Conservation (phyloP, 2,888 invertebrate genomes). For the Notodonta dromedarius region DNA sequence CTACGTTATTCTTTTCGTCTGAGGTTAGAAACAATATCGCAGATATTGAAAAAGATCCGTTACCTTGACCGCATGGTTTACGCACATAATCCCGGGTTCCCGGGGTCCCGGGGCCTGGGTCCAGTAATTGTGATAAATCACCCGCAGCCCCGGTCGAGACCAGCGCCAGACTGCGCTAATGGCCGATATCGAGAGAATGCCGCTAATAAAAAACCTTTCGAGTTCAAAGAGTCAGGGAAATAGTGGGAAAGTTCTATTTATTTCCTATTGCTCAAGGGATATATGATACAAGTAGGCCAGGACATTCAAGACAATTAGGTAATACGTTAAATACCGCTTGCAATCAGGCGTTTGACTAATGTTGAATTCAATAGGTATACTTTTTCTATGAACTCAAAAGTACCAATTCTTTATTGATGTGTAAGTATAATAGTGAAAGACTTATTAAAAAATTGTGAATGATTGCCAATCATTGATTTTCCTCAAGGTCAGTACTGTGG, state of each 20-base stretch:
- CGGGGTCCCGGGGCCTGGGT: conserved; percentile 30
- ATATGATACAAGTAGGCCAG: too few relatives aligned
- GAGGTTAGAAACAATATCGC: not conserved
- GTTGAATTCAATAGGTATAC: too few relatives aligned
- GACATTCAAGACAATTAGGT: too few relatives aligned
- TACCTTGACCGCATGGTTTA: conserved; percentile 16
- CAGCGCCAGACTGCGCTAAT: conserved; percentile 74
- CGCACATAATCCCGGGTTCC: conserved; percentile 33
- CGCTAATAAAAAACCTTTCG: conserved; percentile 64
- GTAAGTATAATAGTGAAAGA: too few relatives aligned
- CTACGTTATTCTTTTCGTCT: too few relatives aligned
- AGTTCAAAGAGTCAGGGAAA: conserved; percentile 46
- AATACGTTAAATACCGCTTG: too few relatives aligned
- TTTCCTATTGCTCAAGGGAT: not conserved
- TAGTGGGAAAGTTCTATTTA: conserved; percentile 12
- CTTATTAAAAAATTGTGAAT: too few relatives aligned
- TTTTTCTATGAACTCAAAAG: too few relatives aligned
- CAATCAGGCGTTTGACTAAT: too few relatives aligned
- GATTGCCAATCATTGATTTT: too few relatives aligned
- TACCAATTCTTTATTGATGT: too few relatives aligned
- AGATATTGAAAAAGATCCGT: not conserved
- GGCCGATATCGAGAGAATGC: conserved; percentile 60
- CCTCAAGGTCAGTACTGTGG: too few relatives aligned
- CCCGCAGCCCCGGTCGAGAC: conserved; percentile 61
- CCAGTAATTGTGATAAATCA: conserved; percentile 80